A percentile compares a stretch with the other conserved stretches of the same genome.
phyloP scores from a whole-genome alignment of 2,888 invertebrate genomes.

The Rhagium mordax region DNA sequence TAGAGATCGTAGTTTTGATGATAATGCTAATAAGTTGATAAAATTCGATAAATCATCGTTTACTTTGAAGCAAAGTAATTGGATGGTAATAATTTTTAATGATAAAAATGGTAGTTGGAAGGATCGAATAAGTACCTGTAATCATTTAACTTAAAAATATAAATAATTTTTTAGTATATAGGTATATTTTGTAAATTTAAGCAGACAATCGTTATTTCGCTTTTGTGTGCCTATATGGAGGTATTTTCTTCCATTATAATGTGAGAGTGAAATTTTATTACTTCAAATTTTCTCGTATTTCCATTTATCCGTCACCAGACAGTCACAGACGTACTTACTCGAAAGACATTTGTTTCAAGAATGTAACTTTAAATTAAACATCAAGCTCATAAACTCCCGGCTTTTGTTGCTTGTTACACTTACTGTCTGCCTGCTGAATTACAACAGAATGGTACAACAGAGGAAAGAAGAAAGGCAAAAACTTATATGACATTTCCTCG shows the following conservation, averaged over 20 bases:
- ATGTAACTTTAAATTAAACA: conserved; percentile 32
- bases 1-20: neutral
- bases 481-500: conserved; percentile 25
- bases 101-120: too few species aligned
- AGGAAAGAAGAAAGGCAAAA: conserved; percentile 8
- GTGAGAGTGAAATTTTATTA: too few species aligned
- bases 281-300: neutral
- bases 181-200: too few species aligned
- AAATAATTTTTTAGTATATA: too few species aligned
- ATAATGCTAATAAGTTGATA: neutral
- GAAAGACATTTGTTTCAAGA: conserved; percentile 19
- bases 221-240: too few species aligned
- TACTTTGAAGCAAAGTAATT: neutral
- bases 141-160: too few species aligned
- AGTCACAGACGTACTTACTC: neutral
- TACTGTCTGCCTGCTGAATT: conserved; percentile 15
- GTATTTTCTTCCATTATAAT: too few species aligned
- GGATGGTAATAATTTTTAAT: too few species aligned
- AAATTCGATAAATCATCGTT: neutral
- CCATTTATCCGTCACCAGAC: neutral
- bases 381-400: conserved; percentile 30
- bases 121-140: too few species aligned
- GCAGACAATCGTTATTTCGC: too few species aligned
- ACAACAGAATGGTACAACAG: neutral
- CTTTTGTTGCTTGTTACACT: conserved; percentile 25